phyloP scores from a whole-genome alignment of 2,888 invertebrate species.

The Ashinkailepas kermadecensis region DNA sequence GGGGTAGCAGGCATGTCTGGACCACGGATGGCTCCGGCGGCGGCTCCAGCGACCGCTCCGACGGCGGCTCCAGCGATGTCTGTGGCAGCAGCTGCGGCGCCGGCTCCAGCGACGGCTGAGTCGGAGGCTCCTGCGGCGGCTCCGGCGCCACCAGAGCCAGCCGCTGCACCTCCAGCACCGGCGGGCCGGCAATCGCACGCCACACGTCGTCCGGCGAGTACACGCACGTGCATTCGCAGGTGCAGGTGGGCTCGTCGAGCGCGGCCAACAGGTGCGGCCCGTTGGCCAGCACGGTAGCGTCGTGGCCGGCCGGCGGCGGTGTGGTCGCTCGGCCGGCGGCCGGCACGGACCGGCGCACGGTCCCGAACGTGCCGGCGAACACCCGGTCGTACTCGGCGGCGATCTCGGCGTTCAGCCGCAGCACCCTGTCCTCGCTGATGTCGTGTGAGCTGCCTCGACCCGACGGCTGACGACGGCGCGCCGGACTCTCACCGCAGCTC shows the following conservation, averaged over 20 bases:
- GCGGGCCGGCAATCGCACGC: not conserved
- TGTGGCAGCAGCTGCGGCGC: not conserved
- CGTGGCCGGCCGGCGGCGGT: not conserved
- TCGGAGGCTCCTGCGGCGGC: not conserved
- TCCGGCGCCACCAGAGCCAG: not conserved
- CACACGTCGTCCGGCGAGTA: not conserved
- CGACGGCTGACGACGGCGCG: no score
- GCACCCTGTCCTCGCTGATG: not conserved
- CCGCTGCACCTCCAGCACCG: not conserved
- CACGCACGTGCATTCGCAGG: conserved; percentile 9
- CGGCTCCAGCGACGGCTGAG: not conserved
- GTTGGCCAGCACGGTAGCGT: not conserved
- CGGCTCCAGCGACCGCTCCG: not conserved
- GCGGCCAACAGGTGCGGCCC: conserved; percentile 6
- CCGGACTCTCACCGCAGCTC: no score
- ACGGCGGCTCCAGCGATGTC: not conserved
- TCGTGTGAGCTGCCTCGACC: no score
- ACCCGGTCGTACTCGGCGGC: conserved; percentile 19
- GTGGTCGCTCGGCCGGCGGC: not conserved
- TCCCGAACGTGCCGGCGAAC: not conserved
- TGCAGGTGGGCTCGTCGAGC: not conserved
- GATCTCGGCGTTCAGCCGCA: not conserved
- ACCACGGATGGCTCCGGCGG: not conserved
- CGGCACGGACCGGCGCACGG: not conserved
- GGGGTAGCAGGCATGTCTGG: not conserved